Evolutionary conservation across 2,888 invertebrate species (phyloP), one percentile per base, ranked within the genome.

Genomic region (Polietes domitor): DNA sequence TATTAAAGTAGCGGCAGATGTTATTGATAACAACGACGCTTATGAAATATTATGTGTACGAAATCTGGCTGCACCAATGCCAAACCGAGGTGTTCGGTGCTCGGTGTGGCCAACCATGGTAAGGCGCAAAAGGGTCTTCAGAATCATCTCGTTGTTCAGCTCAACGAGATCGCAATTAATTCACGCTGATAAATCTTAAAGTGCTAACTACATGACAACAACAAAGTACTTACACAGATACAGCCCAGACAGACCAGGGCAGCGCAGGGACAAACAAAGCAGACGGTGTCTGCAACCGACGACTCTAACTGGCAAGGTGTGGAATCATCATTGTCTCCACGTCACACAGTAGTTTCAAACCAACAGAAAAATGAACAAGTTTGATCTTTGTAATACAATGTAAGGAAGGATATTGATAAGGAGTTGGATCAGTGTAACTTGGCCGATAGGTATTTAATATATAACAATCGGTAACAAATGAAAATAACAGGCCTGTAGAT

Each of bases 161-260:
- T 86, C 87, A 91, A 91, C 90, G 88, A 90, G 91, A 90, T 91
- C 89, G 89, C 90, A 91, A 91, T 91, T 91, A 92, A 91, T 92
- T 92, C 89, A 88, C 88, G 88, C 89, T 91, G 90, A 92, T 92
- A 91, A 92, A 92, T 92, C 91, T 91, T 89, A 87, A 91, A 91
- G 91, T 92, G 92, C 91, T 92, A 92, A 92, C 91, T 92, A 91
- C 91, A 91, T 91, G 92, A 92, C 91, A 92, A 92, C 92, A 92
- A 92, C 92, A 92, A 92, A 92, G 91, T 90, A 89, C 89, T 76
- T 82, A 78, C 72, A 85, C 53, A 75, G 50, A 68, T 61, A 61
- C n/a, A n/a, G n/a, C 12, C 70, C 37, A 47, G 61, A 58, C 70
- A 26, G 24, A 19, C 7, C 37, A 28, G 50, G 41, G 28, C 70